A percentile compares a stretch with the other conserved stretches of the same genome.
Conservation (phyloP, 1,140 invertebrate species). For the Aphidius ervi region DNA sequence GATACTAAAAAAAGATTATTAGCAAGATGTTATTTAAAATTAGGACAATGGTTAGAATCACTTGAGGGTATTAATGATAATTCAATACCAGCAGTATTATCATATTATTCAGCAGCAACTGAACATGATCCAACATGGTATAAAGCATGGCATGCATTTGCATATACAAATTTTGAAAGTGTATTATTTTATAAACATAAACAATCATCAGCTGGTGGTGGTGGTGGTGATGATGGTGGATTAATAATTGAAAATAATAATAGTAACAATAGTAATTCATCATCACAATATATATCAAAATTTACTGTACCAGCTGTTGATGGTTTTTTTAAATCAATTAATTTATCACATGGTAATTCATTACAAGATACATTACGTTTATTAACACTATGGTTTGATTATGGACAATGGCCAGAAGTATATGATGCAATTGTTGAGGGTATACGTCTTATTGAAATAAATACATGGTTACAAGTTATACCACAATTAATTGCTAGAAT, state of each 20-base stretch:
- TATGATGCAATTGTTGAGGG: conserved; percentile 91
- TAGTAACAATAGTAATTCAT: conserved; percentile 33
- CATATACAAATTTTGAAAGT: conserved; percentile 97
- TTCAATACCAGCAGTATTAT: conserved; percentile 78
- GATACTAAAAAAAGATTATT: conserved; percentile 68
- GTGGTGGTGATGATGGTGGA: no score
- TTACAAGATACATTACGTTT: conserved; percentile 96
- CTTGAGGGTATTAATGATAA: conserved; percentile 74
- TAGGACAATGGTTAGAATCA: conserved; percentile 87
- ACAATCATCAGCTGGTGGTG: conserved; percentile 37
- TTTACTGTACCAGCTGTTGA: conserved; percentile 92
- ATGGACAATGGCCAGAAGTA: conserved; percentile 89
- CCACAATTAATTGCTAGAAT: conserved; percentile 98
- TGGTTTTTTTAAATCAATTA: conserved; percentile 94
- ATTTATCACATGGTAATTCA: conserved; percentile 85
- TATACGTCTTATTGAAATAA: conserved; percentile 89
- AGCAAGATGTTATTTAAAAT: conserved; percentile 82
- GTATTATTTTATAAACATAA: conserved; percentile 86
- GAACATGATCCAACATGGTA: conserved; percentile 85
- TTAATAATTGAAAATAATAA: conserved; percentile 29
- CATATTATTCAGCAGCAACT: conserved; percentile 83
- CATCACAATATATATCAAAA: conserved; percentile 61
- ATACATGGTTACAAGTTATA: conserved; percentile 99
- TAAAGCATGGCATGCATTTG: conserved; percentile 97
- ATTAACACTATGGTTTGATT: conserved; percentile 92